Evolutionary conservation across 2,113 vertebrate species (phyloP), one percentile per base, ranked within the genome.

Genomic region (Aegithalos caudatus): DNA sequence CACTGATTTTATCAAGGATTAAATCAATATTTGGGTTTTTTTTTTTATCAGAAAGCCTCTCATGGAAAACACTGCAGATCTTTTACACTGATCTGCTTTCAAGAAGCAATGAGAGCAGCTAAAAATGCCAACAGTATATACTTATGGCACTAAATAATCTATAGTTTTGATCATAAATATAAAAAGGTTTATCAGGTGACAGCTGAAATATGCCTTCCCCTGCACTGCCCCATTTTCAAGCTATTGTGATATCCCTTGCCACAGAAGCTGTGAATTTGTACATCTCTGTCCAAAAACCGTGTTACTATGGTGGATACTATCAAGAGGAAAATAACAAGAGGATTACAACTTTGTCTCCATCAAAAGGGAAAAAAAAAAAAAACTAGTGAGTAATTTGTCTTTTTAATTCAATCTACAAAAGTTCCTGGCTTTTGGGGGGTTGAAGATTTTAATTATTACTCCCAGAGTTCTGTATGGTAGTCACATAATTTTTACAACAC

Each of bases 261-360:
- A 53, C 24, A 79, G 11, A 50, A 53, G 12, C 1, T 23, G n/a
- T 27, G 21, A 62, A 60, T 11, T 31, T 23, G 16, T 0, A 7
- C 35, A 64, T 14, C 64, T 37, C 45, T 85, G 65, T n/a, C 11
- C 50, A 82, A 20, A 11, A 65, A 24, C 2, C 0, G 0, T 9
- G 16, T 27, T 29, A 11, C 35, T 54, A 28, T 5, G 24, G 24
- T 5, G 14, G 35, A 56, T 20, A 21, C 9, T 48, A 19, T 16
- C 44, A 79, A 70, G 8, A 62, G 22, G 38, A 80, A 72, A 58
- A 54, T 14, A 83, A 44, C 10, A 37, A 56, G 29, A 45, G 19
- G 3, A 40, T 60, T 31, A 28, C 12, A 81, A 19, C 22, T 76
- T 72, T 33, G 16, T 23, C 31, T 54, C n/a, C 9, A 38, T 4